Evolutionary conservation across 2,888 invertebrate species (phyloP), one percentile per base, ranked within the genome.

Genomic region (Pinctada fucata): DNA sequence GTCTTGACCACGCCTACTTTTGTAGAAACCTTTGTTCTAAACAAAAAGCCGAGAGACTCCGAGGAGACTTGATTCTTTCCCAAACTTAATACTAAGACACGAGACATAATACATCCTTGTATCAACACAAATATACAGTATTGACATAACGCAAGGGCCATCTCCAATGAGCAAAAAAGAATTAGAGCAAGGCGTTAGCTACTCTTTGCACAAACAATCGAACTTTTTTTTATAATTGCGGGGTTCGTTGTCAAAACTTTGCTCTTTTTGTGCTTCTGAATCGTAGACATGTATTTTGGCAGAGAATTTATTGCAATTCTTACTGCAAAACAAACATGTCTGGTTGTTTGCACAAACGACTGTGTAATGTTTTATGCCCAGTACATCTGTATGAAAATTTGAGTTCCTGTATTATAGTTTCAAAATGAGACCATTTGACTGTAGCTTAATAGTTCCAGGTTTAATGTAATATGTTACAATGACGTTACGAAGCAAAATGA

Each of bases 71-170:
- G 51, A 51, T 50, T 51, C 71, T 71, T 71, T 13, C 1, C 16
- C 16, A n/a, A 13, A 58, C 58, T 13, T 58, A 10, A 58, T 58
- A 58, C 13, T 10, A 58, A 58, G 58, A 58, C 58, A 58, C 13
- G 13, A 47, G 52, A 69, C 69, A 75, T 66, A 76, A 76, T 76
- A 45, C 48, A 49, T 68, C 52, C 50, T 71, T 76, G 71, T 76
- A 76, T n/a, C 71, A 72, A 77, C 67, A 68, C 77, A 77, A 77
- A 77, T 72, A 77, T 52, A 49, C 47, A 52, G 45, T 77, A 64
- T 77, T 77, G 72, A 68, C 72, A 68, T 72, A 72, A 72, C 67
- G 71, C 71, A 47, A 73, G 65, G 13, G 64, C 49, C 6, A n/a
- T 6, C 58, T 6, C 58, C 51, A 71, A 50, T 71, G 50, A 10